Percentiles rank a stretch among this genome's conserved stretches.
Evolutionary conservation across 2,113 vertebrate genomes (phyloP).

Genomic region (Antennarius striatus): DNA sequence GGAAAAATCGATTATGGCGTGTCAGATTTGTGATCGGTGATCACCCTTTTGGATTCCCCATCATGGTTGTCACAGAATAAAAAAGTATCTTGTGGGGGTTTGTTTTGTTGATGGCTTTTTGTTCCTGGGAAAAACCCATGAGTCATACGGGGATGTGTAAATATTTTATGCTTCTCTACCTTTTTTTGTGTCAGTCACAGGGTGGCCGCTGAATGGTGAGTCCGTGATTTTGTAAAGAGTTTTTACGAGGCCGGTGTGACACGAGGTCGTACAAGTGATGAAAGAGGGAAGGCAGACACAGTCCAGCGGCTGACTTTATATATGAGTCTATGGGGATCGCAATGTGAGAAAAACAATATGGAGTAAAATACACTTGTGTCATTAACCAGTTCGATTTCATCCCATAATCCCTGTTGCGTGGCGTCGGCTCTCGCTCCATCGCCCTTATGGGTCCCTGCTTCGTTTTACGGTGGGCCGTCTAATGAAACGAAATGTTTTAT

Average conservation of each 20-base stretch:
- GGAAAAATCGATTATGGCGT: neutral
- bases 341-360: constrained; percentile 24
- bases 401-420: constrained; percentile 37
- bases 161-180: too few relatives aligned
- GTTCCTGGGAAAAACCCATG: too few relatives aligned
- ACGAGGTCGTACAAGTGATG: constrained; percentile 58
- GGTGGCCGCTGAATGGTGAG: constrained; percentile 30
- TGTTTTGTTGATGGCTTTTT: too few relatives aligned
- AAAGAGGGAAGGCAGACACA: constrained; percentile 38
- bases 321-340: constrained; percentile 3
- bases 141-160: too few relatives aligned
- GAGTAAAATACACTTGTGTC: constrained; percentile 36
- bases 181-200: neutral
- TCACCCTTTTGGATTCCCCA: too few relatives aligned
- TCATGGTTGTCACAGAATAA: neutral
- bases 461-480: constrained; percentile 1
- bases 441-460: neutral
- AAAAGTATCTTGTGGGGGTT: neutral
- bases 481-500: constrained; percentile 27
- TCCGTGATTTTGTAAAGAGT: constrained; percentile 44
- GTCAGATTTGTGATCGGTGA: neutral
- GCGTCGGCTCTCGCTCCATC: constrained; percentile 19
- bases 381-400: constrained; percentile 47
- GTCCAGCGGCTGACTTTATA: constrained; percentile 16
- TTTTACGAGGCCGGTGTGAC: constrained; percentile 55